Conservation (phyloP, 30 jellyfish, hydroid and myxozoan genomes). For the Hydra vulgaris region DNA sequence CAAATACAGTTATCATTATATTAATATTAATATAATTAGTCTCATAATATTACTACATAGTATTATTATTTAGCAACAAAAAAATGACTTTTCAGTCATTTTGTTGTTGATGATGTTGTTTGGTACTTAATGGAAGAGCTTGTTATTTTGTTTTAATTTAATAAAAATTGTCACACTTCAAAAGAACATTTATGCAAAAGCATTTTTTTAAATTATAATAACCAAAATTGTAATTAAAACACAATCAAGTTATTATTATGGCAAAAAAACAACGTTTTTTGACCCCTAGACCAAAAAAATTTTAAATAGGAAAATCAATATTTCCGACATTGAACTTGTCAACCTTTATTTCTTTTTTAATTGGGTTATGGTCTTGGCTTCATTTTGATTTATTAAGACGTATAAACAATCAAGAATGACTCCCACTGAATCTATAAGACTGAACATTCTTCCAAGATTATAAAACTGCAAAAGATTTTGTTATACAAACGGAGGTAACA, state of each 20-base stretch:
- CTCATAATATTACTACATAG: too few species aligned
- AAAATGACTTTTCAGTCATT: too few species aligned
- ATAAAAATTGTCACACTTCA: neutral
- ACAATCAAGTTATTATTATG: too few species aligned
- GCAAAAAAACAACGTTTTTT: neutral
- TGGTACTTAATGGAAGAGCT: neutral
- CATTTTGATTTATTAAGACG: neutral
- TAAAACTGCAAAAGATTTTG: neutral
- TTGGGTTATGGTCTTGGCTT: neutral
- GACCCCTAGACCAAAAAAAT: neutral
- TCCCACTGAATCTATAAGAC: neutral
- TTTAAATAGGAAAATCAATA: neutral
- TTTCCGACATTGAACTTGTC: neutral
- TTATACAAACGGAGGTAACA: neutral
- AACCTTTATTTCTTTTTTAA: neutral
- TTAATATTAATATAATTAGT: too few species aligned
- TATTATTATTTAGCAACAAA: too few species aligned
- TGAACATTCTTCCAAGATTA: neutral
- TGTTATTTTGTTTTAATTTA: neutral
- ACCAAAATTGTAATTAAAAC: too few species aligned
- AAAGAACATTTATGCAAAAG: neutral
- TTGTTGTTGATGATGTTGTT: too few species aligned
- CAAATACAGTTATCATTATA: too few species aligned
- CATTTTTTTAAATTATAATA: too few species aligned
- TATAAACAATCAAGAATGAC: neutral